Base-by-base conservation (phyloP, 2,888 invertebrate genomes). In the Noctua comes region DNA sequence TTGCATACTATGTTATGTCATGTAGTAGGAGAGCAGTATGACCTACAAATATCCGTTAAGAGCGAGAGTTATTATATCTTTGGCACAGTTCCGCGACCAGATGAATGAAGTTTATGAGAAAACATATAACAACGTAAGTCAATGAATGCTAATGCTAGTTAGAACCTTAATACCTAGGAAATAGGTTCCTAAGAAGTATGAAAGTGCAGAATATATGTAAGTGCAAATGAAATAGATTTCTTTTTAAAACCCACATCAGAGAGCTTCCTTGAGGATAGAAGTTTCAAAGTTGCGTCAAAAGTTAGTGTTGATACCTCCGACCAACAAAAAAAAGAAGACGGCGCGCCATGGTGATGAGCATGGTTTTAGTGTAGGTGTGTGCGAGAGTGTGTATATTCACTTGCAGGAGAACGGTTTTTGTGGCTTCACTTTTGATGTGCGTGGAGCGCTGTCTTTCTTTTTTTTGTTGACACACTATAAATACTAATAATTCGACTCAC, bases 1-100 rank as follows among this genome's bases (percentile, higher is more conserved):
- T 83, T 83, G 59, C 83, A 18, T 51, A 31, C 57, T 59, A n/a
- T 21, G 57, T 66, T 83, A 78, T 31, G 54, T 65, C 46, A 68
- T 48, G 40, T 57, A 48, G 36, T 70, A 51, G 43, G 31, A 69
- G 48, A 66, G 36, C 62, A 68, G 51, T 31, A 43, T 83, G 80
- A 16, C 65, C 78, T 77, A 81, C 65, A 81, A 83, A 78, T 71
- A 21, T 16, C n/a, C 43, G 21, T 71, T 43, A 8, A 27, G 21
- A 70, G 21, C 16, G 13, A 36, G 57, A 78, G 36, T 80, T 57
- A 40, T 54, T 13, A 27, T 68, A 57, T 77, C 16, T 31, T 57
- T 51, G 24, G 6, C 43, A 82, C 27, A 48, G 66, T 71, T 68
- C 10, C 36, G 43, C 2, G n/a, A 66, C 36, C 16, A 24, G 2